These are phyloP conservation scores for Halichoerus grypus DNA, from an alignment of 2,113 vertebrate genomes.

Conservation along the genomic window DNA sequence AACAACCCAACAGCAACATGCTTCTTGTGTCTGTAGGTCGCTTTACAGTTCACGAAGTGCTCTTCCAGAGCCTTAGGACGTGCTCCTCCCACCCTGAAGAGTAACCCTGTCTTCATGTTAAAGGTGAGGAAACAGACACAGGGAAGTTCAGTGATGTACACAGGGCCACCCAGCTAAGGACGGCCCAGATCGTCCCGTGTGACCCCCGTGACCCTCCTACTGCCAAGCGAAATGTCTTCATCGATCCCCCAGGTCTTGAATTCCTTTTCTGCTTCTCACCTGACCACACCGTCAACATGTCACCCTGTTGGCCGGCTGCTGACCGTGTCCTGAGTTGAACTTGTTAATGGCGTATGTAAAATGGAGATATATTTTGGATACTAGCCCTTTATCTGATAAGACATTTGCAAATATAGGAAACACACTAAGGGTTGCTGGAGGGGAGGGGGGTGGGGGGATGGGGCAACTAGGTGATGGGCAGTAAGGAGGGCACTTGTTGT, in stretches of 20 bases:
- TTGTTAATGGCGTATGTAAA: rapidly evolving
- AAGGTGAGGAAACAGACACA: neutral
- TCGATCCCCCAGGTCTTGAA: rapidly evolving
- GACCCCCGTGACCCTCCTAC: neutral
- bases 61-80: no score
- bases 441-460: neutral
- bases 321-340: neutral
- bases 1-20: rapidly evolving
- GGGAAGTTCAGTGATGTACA: neutral
- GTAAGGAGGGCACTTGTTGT: neutral
- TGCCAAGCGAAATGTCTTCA: rapidly evolving
- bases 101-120: neutral
- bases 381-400: neutral
- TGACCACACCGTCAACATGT: rapidly evolving
- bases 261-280: neutral
- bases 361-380: neutral
- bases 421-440: neutral
- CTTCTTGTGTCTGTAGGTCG: rapidly evolving
- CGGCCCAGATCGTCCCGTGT: neutral
- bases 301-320: neutral
- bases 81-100: neutral
- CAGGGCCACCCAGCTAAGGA: neutral
- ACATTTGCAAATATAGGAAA: neutral
- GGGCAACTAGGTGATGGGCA: neutral
- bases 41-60: rapidly evolving